Evolutionary conservation across 2,888 invertebrate genomes (phyloP).

Genomic region (Onchidella celtica): DNA sequence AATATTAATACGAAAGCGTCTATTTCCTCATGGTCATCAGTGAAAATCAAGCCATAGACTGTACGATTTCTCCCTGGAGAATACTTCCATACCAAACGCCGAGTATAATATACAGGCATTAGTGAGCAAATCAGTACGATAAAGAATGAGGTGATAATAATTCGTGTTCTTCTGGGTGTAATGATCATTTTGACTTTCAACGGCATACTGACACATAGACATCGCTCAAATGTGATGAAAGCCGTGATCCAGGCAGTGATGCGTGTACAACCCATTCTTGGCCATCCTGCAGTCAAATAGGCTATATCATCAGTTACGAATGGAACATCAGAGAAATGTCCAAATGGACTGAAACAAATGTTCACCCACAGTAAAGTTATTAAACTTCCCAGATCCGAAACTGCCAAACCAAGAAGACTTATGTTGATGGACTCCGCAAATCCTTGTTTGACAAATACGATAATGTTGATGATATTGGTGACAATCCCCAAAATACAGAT

Average conservation of each 20-base stretch:
- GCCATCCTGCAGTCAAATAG: not conserved
- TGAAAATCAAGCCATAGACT: no score
- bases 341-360: not conserved
- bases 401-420: not conserved
- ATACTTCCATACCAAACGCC: no score
- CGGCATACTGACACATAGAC: not conserved
- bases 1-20: no score
- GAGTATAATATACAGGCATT: no score
- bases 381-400: not conserved
- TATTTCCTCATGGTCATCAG: no score
- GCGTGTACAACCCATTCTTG: not conserved
- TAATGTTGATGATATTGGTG: not conserved
- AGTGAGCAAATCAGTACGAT: no score
- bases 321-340: no score
- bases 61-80: no score
- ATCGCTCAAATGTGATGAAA: not conserved
- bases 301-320: not conserved
- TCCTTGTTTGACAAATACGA: not conserved
- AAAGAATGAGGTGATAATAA: no score
- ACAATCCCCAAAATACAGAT: not conserved
- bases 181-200: not conserved
- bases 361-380: not conserved
- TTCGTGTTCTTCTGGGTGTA: not conserved
- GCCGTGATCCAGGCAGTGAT: not conserved
- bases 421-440: not conserved